Conservation (phyloP, 2,888 invertebrate genomes). For the Thyatira batis region DNA sequence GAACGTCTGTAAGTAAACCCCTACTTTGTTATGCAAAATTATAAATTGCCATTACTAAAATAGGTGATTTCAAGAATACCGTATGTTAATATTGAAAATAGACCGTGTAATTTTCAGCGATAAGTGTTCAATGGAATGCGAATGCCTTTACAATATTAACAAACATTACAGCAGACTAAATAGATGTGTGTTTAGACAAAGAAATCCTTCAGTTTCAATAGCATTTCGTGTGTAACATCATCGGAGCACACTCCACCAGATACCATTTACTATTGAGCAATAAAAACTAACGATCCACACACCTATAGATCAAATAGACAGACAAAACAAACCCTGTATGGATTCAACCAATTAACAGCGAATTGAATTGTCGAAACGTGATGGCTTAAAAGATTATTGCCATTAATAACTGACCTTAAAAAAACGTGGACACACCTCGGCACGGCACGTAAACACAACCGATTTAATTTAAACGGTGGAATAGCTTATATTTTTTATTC, state of each 20-base stretch:
- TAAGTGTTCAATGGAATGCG: neutral
- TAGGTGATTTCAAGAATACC: neutral
- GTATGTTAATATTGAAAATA: neutral
- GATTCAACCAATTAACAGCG: conserved; percentile 57
- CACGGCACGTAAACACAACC: neutral
- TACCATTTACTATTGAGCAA: conserved; percentile 48
- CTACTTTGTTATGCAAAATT: neutral
- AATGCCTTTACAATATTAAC: conserved; percentile 12
- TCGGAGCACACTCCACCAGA: conserved; percentile 16
- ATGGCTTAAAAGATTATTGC: conserved; percentile 56
- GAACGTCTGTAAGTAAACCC: neutral
- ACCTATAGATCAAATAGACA: conserved; percentile 48
- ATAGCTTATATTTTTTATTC: conserved; percentile 3
- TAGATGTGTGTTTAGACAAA: conserved; percentile 51
- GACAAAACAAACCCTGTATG: conserved; percentile 58
- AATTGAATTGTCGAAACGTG: conserved; percentile 71
- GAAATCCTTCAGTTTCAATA: conserved; percentile 47
- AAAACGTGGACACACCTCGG: neutral
- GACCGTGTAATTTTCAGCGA: neutral
- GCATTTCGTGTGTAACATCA: conserved; percentile 46
- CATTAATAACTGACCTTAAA: conserved; percentile 51
- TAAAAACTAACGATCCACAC: conserved; percentile 53
- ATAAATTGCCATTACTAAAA: neutral
- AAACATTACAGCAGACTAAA: conserved; percentile 36
- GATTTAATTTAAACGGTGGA: neutral